phyloP scores from a whole-genome alignment of 2,888 invertebrate genomes.

The Epirrhoe alternata region DNA sequence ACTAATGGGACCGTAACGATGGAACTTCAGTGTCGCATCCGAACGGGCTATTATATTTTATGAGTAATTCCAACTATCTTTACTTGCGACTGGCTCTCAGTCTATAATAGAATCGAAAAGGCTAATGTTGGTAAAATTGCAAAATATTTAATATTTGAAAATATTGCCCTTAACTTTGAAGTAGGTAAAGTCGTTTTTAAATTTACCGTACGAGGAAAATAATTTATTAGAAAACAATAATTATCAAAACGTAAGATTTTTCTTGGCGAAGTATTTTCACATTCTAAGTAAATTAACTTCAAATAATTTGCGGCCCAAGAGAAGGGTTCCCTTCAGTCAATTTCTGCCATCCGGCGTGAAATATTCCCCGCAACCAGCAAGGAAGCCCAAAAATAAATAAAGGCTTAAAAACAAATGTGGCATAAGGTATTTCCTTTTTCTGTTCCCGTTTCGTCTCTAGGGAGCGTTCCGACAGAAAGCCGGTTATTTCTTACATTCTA shows the following conservation, averaged over 20 bases:
- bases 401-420: slow-evolving; percentile 50
- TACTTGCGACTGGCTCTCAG: slow-evolving; percentile 34
- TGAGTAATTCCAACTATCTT: slow-evolving; percentile 52
- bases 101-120: slow-evolving; percentile 26
- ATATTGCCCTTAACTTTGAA: too few species aligned
- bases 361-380: slow-evolving; percentile 12
- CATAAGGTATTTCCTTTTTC: slow-evolving; percentile 62
- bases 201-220: too few species aligned
- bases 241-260: too few species aligned
- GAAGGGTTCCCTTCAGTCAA: too few species aligned
- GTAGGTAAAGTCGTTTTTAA: too few species aligned
- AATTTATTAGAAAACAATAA: too few species aligned
- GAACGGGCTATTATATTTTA: slow-evolving; percentile 72
- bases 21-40: slow-evolving; percentile 56
- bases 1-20: slow-evolving; percentile 64
- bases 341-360: neutral
- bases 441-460: slow-evolving; percentile 69
- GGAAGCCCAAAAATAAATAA: slow-evolving; percentile 42
- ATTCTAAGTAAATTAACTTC: neutral
- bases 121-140: neutral
- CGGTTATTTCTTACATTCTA: slow-evolving; percentile 75
- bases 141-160: neutral
- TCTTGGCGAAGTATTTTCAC: too few species aligned
- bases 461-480: slow-evolving; percentile 64
- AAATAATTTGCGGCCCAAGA: neutral